phyloP scores from a whole-genome alignment of 1,140 invertebrate genomes.

The Colletes gigas region DNA sequence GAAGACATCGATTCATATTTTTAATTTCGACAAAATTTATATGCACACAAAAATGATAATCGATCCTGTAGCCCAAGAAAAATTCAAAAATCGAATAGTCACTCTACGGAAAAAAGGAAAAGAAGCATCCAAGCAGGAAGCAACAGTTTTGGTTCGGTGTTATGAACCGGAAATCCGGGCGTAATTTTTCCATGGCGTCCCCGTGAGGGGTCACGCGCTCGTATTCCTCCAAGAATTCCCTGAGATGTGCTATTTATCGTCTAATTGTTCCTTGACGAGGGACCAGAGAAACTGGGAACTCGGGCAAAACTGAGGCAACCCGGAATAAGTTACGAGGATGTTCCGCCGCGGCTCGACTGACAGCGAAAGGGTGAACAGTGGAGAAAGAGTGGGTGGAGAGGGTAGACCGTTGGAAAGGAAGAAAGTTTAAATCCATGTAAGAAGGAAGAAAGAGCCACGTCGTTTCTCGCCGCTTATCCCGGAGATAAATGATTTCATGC shows the following conservation, averaged over 20 bases:
- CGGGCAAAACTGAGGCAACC: slow-evolving; percentile 14
- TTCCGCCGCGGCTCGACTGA: slow-evolving; percentile 17
- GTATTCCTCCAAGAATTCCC: not conserved
- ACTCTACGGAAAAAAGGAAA: not conserved
- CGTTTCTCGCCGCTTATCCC: slow-evolving; percentile 74
- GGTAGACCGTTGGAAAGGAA: slow-evolving; percentile 9
- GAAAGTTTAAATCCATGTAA: slow-evolving; percentile 73
- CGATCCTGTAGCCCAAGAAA: no score
- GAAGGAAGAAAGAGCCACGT: slow-evolving; percentile 70
- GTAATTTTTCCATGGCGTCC: slow-evolving; percentile 24
- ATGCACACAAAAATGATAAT: no score
- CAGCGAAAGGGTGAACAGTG: slow-evolving; percentile 44
- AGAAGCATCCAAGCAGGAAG: no score
- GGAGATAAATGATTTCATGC: slow-evolving; percentile 81
- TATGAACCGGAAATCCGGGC: slow-evolving; percentile 29
- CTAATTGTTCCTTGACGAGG: slow-evolving; percentile 24
- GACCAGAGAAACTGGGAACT: slow-evolving; percentile 14
- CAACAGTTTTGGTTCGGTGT: not conserved
- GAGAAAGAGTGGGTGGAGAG: slow-evolving; percentile 17
- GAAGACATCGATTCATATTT: no score
- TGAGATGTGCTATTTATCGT: slow-evolving; percentile 12
- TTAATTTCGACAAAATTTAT: no score
- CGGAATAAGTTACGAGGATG: slow-evolving; percentile 50
- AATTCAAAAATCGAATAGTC: not conserved
- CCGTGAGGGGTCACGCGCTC: not conserved